Base-by-base conservation (phyloP, 1,140 invertebrate genomes). In the Heliothis subflexa region DNA sequence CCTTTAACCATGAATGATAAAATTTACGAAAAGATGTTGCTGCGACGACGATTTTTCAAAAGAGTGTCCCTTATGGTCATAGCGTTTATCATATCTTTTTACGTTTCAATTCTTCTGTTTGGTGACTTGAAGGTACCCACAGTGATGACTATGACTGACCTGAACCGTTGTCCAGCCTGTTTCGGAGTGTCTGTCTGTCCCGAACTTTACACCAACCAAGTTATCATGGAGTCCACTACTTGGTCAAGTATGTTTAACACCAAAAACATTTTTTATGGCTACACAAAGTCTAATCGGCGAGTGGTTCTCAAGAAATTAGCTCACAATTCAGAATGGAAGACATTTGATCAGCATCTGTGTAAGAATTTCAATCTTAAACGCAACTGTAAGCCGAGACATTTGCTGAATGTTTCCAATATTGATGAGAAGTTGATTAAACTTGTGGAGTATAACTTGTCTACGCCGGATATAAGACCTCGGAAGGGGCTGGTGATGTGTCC, bases 241-340 rank as follows among this genome's bases (percentile, higher is more conserved):
- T 93, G 88, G 89, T 81, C 84, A 0, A 86, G 71, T 71, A 82
- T 92, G 16, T 93, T 94, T 62, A 94, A 94, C 73, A 89, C 87
- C 2, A 94, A 93, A 78, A 94, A 94, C 50, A 88, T 94, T 64
- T 93, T 86, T 59, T 88, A 93, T 25, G 93, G 91, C 0, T 90
- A 85, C 57, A 94, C 93, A 33, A 93, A 88, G 76, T 89, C 88
- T 0, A 89, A 91, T 55, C 75, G 89, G 33, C 81, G 81, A 70
- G 88, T 94, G 16, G 81, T 94, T 64, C 68, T 94, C 50, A 94
- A 94, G 77, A 92, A 94, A 45, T 76, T 94, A 18, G 91, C 90
- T 7, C 91, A 93, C 54, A 82, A 90, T 79, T 91, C 86, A 84
- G 92, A 94, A 73, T 77, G 93, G 0, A 81, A 86, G 55, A 86